Evolutionary conservation across 1,140 invertebrate species (phyloP), one percentile per base, ranked within the genome.

Genomic region (Streblospio benedicti): DNA sequence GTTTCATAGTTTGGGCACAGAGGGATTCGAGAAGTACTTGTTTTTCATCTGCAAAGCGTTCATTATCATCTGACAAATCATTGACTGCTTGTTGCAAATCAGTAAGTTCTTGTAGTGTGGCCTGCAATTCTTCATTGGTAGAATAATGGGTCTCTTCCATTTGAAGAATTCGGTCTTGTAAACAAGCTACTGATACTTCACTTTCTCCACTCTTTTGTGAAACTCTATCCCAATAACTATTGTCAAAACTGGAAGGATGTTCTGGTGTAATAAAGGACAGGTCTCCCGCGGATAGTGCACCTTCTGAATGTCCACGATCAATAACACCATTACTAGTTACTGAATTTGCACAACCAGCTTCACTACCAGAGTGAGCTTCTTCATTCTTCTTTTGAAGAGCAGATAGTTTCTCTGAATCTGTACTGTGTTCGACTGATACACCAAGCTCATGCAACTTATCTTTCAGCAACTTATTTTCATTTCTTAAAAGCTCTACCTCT

Each of bases 61-160:
- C 88, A 75, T 93, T 93, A 71, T 93, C 90, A 2, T 85, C 82
- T 72, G 92, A 90, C 2, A 93, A 81, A 69, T 93, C 90, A 6
- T 84, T 85, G 53, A 94, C 80, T 74, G 91, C 89, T 27, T 86
- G 83, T 76, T 82, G 91, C 32, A 95, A 79, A 75, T 95, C 92
- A 33, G 89, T 87, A 55, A 95, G 78, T 77, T 95, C 92, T 67
- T 93, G 91, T 43, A 95, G 80, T 0, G 92, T 95, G 0, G 92
- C 93, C 79, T 95, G 91, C 0, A 96, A 80, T 76, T 96, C 93
- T 78, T 96, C 92, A 72, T 90, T 93, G n/a, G 92, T 95, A 51
- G 87, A 86, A 72, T 89, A 88, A 70, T 90, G 87, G 18, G 86
- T 88, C 75, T 90, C 88, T 73, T 89, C 87, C 87, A 90, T 89